A percentile compares a stretch with the other conserved stretches of the same genome.
phyloP scores from a whole-genome alignment of 2,888 invertebrate genomes.

The Patella caerulea region DNA sequence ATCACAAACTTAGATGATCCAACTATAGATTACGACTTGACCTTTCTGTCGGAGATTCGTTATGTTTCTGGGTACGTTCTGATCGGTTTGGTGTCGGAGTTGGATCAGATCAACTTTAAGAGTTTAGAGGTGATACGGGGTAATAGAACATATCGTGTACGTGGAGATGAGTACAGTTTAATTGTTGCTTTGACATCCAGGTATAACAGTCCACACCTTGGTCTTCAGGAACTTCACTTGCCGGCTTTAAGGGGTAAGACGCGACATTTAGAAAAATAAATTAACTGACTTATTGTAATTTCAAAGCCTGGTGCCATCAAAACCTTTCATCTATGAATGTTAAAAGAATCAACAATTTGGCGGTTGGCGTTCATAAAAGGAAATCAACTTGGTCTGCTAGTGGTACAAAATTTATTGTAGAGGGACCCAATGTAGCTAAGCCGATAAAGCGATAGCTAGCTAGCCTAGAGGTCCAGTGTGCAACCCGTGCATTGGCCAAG shows the following conservation, averaged over 20 bases:
- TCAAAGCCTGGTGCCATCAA: no score
- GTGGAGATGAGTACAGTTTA: slow-evolving; percentile 56
- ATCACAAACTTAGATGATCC: slow-evolving; percentile 85
- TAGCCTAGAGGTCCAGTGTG: no score
- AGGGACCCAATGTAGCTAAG: no score
- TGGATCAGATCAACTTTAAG: slow-evolving; percentile 80
- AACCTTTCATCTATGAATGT: no score
- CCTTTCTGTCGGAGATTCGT: slow-evolving; percentile 91
- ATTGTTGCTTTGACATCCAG: slow-evolving; percentile 57
- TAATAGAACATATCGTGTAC: slow-evolving; percentile 87
- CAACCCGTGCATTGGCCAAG: no score
- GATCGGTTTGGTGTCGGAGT: slow-evolving; percentile 82
- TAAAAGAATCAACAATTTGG: no score
- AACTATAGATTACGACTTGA: slow-evolving; percentile 83
- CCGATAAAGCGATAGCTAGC: no score
- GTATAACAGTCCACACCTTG: slow-evolving; percentile 41
- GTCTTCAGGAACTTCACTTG: slow-evolving; percentile 61
- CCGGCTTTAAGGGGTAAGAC: slow-evolving; percentile 59
- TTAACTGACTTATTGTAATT: no score
- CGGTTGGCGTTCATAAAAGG: no score
- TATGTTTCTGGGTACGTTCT: slow-evolving; percentile 96
- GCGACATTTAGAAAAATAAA: no score
- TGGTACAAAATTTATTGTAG: no score
- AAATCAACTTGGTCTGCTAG: no score
- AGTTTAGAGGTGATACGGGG: slow-evolving; percentile 94